Base-by-base conservation (phyloP, 37 sponge, comb jelly and placozoan genomes). In the Hormiphora californensis region DNA sequence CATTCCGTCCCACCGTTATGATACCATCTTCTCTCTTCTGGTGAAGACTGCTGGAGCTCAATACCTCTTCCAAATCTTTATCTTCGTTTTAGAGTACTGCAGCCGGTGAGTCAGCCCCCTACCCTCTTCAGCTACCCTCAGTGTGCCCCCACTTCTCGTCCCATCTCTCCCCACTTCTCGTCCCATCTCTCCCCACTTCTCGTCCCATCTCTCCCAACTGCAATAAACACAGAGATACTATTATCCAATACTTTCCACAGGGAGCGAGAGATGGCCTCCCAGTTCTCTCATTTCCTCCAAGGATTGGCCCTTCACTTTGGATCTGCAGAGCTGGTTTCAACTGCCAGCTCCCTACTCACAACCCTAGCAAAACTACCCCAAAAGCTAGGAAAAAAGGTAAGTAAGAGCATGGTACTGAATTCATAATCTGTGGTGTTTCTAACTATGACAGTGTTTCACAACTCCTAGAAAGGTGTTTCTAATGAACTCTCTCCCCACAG, bases 1-100 rank as follows among this genome's bases (percentile, higher is more conserved):
- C 88, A 85, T 98, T 15, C 99, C 99, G 36, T 63, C 89, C 39
- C 99, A 98, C 87, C 89, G 99, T 51, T 54, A 87, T 32, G 69
- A 90, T 2, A 90, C 94, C 0, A 86, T 98, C 12, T 90, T 94
- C 69, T 55, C 73, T 59, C 95, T 93, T 40, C 92, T 98, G 63
- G 61, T 94, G 41, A 11, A 53, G 12, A 91, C 85, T 0, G 30
- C 94, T 3, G 95, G 92, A 30, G 57, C 91, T 3, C 46, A 39
- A 11, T 33, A 73, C 22, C 9, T 73, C 44, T 73, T 43, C 44
- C 81, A 73, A n/a, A 46, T 73, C n/a, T 73, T 73, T 40, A 46
- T 73, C 1, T 41, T 73, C 36, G 23, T 11, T 1, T 28, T 73
- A 22, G 81, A 73, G 44, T 17, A 43, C 1, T 73, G 81, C 46